phyloP scores from a whole-genome alignment of 1,140 invertebrate genomes.

The Drosophila melanogaster region DNA sequence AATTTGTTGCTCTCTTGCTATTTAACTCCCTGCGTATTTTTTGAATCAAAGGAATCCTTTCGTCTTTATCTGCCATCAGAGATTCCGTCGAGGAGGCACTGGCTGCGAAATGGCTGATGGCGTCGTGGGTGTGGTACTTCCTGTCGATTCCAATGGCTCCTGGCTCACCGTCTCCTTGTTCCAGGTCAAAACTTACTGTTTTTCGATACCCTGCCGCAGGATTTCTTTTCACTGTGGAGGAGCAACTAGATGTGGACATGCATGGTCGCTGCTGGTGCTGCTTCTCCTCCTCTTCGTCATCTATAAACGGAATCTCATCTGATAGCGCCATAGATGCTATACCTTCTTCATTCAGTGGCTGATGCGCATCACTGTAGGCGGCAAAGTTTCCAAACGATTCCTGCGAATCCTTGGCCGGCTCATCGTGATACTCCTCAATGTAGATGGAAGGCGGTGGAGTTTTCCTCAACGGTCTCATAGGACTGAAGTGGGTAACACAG shows the following conservation, averaged over 20 bases:
- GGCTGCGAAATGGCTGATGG: slow-evolving; percentile 66
- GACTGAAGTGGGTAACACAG: slow-evolving; percentile 58
- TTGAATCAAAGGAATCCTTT: slow-evolving; percentile 73
- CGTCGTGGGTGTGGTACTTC: slow-evolving; percentile 80
- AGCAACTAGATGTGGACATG: slow-evolving; percentile 29
- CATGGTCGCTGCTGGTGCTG: slow-evolving; percentile 47
- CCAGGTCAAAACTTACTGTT: slow-evolving; percentile 83
- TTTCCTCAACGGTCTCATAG: slow-evolving; percentile 60
- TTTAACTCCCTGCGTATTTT: slow-evolving; percentile 78
- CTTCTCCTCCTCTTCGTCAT: slow-evolving; percentile 74
- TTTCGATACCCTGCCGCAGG: slow-evolving; percentile 67
- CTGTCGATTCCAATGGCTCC: slow-evolving; percentile 59
- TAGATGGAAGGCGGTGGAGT: slow-evolving; percentile 82
- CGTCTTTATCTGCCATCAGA: slow-evolving; percentile 47
- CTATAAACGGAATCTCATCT: slow-evolving; percentile 83
- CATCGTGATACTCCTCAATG: slow-evolving; percentile 83
- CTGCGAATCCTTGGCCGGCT: slow-evolving; percentile 62
- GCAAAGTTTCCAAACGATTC: slow-evolving; percentile 76
- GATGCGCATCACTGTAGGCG: slow-evolving; percentile 73
- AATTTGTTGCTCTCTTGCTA: slow-evolving; percentile 72
- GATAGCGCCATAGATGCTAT: slow-evolving; percentile 77
- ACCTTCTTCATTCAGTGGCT: slow-evolving; percentile 80
- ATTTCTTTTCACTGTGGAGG: slow-evolving; percentile 42
- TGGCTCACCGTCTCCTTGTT: slow-evolving; percentile 44
- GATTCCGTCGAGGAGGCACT: slow-evolving; percentile 66